Conservation (phyloP, 2,113 vertebrate species). For the Todiramphus chloris region DNA sequence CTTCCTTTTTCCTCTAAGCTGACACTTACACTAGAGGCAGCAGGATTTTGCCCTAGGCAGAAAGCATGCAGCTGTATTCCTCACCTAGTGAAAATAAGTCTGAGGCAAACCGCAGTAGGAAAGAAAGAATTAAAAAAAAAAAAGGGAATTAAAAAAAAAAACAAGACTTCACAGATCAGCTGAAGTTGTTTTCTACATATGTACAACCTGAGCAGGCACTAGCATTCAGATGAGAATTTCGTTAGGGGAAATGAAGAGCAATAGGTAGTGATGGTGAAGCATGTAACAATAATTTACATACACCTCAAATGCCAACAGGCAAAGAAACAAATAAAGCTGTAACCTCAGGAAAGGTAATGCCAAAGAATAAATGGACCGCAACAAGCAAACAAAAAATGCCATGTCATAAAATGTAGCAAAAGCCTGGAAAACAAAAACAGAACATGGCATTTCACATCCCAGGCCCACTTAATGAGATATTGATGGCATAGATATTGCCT, state of each 20-base stretch:
- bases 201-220: neutral
- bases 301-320: neutral
- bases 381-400: conserved; percentile 35
- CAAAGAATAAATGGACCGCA: conserved; percentile 38
- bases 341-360: conserved; percentile 15
- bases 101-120: neutral
- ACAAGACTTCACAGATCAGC: neutral
- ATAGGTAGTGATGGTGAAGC: conserved; percentile 35
- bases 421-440: conserved; percentile 22
- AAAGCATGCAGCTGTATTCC: neutral
- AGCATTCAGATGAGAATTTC: neutral
- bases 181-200: conserved; percentile 1
- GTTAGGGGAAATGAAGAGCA: conserved; percentile 53
- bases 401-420: conserved; percentile 32
- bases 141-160: too few relatives aligned
- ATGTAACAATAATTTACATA: conserved; percentile 41
- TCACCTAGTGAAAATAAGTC: neutral
- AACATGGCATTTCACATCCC: conserved; percentile 8
- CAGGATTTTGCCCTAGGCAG: neutral
- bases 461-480: conserved; percentile 59
- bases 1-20: conserved; percentile 57
- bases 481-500: conserved; percentile 57
- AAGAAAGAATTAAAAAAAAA: neutral
- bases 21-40: neutral
- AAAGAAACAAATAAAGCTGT: conserved; percentile 51